phyloP scores from a whole-genome alignment of 1,140 invertebrate species.

The Ceratosolen fusciceps region DNA sequence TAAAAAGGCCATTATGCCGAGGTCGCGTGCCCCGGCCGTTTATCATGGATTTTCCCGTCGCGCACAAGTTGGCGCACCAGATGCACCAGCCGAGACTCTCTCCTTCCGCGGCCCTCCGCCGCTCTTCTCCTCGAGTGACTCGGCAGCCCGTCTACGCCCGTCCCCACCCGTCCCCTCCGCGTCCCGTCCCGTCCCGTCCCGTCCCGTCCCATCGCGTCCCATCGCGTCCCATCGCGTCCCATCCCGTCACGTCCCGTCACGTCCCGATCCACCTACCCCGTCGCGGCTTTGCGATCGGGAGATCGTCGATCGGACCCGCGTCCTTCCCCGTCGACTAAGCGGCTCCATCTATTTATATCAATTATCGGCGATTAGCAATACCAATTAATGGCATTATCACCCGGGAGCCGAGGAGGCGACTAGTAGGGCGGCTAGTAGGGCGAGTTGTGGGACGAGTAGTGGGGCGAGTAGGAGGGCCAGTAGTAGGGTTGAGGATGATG shows the following conservation, averaged over 20 bases:
- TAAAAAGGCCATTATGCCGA: conserved; percentile 62
- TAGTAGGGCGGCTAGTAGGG: conserved; percentile 15
- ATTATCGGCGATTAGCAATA: conserved; percentile 73
- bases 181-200: neutral
- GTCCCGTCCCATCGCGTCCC: neutral
- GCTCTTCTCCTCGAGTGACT: neutral
- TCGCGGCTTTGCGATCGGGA: neutral
- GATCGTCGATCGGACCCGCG: neutral
- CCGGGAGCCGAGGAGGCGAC: conserved; percentile 52
- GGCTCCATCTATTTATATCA: conserved; percentile 72
- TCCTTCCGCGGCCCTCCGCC: neutral
- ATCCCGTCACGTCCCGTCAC: neutral
- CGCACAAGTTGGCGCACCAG: conserved; percentile 51
- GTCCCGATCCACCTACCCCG: neutral
- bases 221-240: conserved; percentile 1
- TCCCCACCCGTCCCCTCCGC: neutral
- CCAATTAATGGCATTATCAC: conserved; percentile 72
- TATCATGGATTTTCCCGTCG: conserved; percentile 50
- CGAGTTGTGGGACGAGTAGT: neutral
- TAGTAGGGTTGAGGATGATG: neutral
- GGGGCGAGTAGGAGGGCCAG: neutral
- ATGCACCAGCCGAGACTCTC: neutral
- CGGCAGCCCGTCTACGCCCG: too few species aligned
- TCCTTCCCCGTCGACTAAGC: conserved; percentile 63
- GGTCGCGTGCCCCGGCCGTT: conserved; percentile 36